A percentile compares a stretch with the other conserved stretches of the same genome.
Conservation (phyloP, 2,113 vertebrate species). For the Microtus oregoni region DNA sequence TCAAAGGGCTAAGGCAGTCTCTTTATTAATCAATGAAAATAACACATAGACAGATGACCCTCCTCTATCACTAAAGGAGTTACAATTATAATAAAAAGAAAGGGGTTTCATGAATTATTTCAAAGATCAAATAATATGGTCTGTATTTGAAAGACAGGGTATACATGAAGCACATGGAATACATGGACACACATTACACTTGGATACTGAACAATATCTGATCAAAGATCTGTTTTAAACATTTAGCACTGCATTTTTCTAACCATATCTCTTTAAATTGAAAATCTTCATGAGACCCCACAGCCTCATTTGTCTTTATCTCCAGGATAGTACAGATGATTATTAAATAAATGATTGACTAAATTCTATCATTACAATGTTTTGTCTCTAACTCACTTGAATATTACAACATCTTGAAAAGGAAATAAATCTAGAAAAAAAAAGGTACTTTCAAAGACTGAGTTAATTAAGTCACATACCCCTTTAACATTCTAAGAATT, state of each 20-base stretch:
- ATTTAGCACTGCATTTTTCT: neutral
- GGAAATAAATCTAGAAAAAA: neutral
- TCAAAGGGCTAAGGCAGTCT: too few species aligned
- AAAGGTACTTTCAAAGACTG: neutral
- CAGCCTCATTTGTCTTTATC: neutral
- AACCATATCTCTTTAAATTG: neutral
- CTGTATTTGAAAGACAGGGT: neutral
- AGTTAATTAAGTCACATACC: neutral
- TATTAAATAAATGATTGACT: conserved; percentile 20
- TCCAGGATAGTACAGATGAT: neutral
- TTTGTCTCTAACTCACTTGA: conserved; percentile 41
- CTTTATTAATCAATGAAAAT: too few species aligned
- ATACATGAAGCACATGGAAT: neutral
- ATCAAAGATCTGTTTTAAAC: neutral
- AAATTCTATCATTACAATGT: conserved; percentile 11
- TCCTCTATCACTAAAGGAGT: neutral
- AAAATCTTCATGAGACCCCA: neutral
- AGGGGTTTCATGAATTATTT: neutral
- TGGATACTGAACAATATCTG: neutral
- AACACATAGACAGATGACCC: too few species aligned
- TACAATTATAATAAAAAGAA: neutral
- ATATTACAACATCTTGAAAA: neutral
- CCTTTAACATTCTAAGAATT: neutral
- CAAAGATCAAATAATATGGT: neutral
- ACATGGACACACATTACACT: neutral